Evolutionary conservation across 1,140 invertebrate species (phyloP), one percentile per base, ranked within the genome.

Genomic region (Drosophila arizonae): DNA sequence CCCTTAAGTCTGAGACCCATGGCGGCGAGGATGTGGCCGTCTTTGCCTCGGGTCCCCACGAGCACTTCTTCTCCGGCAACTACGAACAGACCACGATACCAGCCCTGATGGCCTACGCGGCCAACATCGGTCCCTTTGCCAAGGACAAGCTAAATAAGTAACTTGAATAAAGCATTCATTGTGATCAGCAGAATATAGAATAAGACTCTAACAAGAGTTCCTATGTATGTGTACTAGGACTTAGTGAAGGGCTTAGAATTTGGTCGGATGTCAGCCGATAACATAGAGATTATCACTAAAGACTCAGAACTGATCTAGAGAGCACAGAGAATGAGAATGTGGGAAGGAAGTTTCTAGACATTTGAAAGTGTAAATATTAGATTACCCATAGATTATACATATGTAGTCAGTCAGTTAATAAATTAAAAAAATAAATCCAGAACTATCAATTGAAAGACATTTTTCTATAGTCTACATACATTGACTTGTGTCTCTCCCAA

Each of bases 21-120:
- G 95, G 95, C 9, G 95, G 94, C 2, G 95, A 95, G 56, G 95
- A 95, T 88, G 95, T 95, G 0, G 94, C 92, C 0, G 94, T 95
- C 3, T 95, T 93, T 80, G 93, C 94, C 0, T 87, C 79, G 0
- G 95, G 95, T 17, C 95, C 95, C 1, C 93, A 93, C 90, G 92
- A 94, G 61, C 94, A 95, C 72, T 92, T 95, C 0, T 94, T 95
- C 79, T 93, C 93, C 0, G 93, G 94, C 26, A 94, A 93, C 66
- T 94, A 94, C 67, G 94, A 95, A 57, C 95, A 95, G 76, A 94
- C 92, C 58, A 89, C 93, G 3, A 94, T 95, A 15, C 94, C 95
- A 0, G 93, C 94, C 41, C 82, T 94, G 6, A 94, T 95, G 92
- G 94, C 93, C 0, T 94, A 93, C 66, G 94, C 94, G 0, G 91